phyloP scores from a whole-genome alignment of 2,113 vertebrate genomes.

The Cacatua alba region DNA sequence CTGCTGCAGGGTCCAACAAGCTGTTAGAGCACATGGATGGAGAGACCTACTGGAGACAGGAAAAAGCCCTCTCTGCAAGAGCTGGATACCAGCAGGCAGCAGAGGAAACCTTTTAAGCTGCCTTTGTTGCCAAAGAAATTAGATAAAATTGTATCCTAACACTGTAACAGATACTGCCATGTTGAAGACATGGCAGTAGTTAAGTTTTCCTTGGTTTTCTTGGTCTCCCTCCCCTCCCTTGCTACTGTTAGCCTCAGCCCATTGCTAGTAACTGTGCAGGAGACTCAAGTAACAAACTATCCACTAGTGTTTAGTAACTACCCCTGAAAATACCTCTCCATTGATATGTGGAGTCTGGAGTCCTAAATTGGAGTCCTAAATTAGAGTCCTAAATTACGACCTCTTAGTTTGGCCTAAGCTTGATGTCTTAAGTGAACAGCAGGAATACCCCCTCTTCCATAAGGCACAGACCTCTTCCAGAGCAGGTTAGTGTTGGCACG shows the following conservation, averaged over 20 bases:
- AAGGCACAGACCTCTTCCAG: neutral
- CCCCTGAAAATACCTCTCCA: neutral
- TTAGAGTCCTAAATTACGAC: neutral
- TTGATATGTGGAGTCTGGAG: neutral
- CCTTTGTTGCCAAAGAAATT: slow-evolving; percentile 12
- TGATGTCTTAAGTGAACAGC: neutral
- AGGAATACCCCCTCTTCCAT: neutral
- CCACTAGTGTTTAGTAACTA: neutral
- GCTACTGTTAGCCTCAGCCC: neutral
- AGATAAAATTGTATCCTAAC: neutral
- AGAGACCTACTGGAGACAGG: neutral
- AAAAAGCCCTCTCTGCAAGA: neutral
- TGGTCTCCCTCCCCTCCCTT: neutral
- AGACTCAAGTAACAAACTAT: neutral
- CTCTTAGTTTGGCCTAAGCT: neutral
- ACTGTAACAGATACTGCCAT: neutral
- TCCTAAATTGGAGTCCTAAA: neutral
- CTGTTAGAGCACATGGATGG: neutral
- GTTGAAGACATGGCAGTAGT: neutral
- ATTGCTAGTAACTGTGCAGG: neutral
- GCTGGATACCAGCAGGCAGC: slow-evolving; percentile 14
- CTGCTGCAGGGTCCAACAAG: slow-evolving; percentile 35
- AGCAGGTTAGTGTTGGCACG: neutral
- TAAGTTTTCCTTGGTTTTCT: neutral
- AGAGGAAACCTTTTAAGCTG: slow-evolving; percentile 8